Base-by-base conservation (phyloP, 2,113 vertebrate genomes). In the Podarcis muralis region DNA sequence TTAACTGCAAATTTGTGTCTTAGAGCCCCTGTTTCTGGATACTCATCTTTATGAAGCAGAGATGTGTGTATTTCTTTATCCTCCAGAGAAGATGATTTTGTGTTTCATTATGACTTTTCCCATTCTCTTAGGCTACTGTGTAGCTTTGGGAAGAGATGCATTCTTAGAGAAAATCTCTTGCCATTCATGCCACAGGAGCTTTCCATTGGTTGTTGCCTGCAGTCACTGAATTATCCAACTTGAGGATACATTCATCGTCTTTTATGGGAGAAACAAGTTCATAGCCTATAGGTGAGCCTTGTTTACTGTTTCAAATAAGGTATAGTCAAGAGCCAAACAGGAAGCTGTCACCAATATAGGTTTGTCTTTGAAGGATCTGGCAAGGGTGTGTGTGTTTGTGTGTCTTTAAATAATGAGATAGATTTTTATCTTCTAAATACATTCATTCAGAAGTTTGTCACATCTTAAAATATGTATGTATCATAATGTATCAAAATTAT, bases 221-320 rank as follows among this genome's bases (percentile, higher is more conserved):
- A 13, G 62, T 30, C 59, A 69, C 30, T 2, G 25, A 23, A 2
- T 78, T 71, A 80, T 40, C 37, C 27, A 72, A 88, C 86, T 74
- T 27, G 85, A 74, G 27, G 79, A 87, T 53, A 88, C 87, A 35
- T 35, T 91, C 76, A 62, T 78, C 32, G 2, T 62, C 66, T 83
- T 89, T 92, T 80, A 0, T 15, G 35, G 69, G 48, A 83, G 57
- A 91, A 83, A 30, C 25, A 62, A 65, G 22, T 79, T 81, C 77
- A 53, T 43, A 62, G 40, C 84, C 40, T 90, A 16, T 81, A 93
- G 94, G 94, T 95, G 94, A 94, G 92, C 25, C 2, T 80, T 4
- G 0, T 83, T 37, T 0, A 0, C 85, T 90, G 11, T 77, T 92
- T 87, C 84, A 75, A n/a, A 13, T 57, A 76, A 59, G 59, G 2